phyloP scores from a whole-genome alignment of 1,140 invertebrate species.

The Stegodyphus mimosarum region DNA sequence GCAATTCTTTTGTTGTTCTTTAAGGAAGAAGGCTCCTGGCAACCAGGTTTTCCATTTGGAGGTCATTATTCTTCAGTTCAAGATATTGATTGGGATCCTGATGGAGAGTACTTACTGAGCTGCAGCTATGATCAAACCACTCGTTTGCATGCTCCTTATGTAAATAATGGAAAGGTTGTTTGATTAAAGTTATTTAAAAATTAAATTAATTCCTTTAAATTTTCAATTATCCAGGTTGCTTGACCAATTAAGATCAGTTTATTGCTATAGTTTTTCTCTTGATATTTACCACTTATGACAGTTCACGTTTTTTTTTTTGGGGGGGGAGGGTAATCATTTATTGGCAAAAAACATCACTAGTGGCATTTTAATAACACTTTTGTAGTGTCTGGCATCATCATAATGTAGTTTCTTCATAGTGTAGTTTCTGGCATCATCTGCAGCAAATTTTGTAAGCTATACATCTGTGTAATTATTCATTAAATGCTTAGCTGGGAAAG shows the following conservation, averaged over 20 bases:
- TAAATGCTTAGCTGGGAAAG: too few relatives aligned
- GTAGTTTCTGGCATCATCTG: too few relatives aligned
- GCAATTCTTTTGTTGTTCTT: too few relatives aligned
- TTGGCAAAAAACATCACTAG: too few relatives aligned
- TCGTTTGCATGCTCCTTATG: conserved; percentile 87
- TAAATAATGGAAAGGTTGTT: conserved; percentile 62
- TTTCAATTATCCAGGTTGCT: neutral
- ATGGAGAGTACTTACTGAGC: conserved; percentile 78
- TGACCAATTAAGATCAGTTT: neutral
- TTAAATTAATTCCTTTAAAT: neutral
- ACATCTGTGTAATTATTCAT: too few relatives aligned
- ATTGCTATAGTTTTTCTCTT: neutral
- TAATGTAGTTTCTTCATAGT: too few relatives aligned
- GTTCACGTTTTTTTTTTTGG: neutral
- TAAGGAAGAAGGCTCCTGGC: conserved; percentile 73
- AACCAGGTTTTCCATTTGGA: conserved; percentile 77
- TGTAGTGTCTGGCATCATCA: too few relatives aligned
- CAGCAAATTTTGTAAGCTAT: too few relatives aligned
- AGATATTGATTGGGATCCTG: conserved; percentile 87
- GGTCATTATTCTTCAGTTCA: conserved; percentile 89
- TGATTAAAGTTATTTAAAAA: too few relatives aligned
- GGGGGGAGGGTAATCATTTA: too few relatives aligned
- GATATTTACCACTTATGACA: neutral
- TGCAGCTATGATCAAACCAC: conserved; percentile 90
- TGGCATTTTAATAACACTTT: too few relatives aligned